Base-by-base conservation (phyloP, 2,113 vertebrate species). In the Nothobranchius kuhntae region DNA sequence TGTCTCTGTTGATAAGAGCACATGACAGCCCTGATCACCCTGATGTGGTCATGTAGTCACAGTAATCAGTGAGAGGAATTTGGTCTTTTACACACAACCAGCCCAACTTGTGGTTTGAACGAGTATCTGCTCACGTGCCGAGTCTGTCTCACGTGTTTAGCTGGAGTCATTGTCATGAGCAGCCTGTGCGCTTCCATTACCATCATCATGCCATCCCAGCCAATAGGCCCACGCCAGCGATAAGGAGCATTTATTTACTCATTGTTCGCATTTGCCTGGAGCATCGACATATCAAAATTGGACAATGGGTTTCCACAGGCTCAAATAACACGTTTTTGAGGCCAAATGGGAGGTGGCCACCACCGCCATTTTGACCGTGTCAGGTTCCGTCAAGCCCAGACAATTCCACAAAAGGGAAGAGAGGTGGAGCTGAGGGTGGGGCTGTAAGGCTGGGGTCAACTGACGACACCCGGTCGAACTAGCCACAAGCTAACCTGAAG, bases 181-280 rank as follows among this genome's bases (percentile, higher is more conserved):
- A 13, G 67, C 24, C 44, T 24, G 57, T 48, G 53, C 57, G 69
- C 46, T 74, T 61, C 68, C 83, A 70, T 73, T 61, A 17, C 53
- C 38, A 63, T 56, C 72, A 79, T 74, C 68, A 48, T 73, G 21
- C 54, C 74, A 66, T 77, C 55, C 75, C 64, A 78, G 60, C 71
- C 81, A 68, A 53, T 38, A 50, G 78, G 65, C 64, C 84, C 48
- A 52, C 64, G 74, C 75, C 60, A 63, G 68, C 64, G 67, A 73
- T 75, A 53, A 66, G 68, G 54, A 77, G 48, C 82, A 1, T 30
- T 30, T 30, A 90, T 91, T 89, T 61, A 89, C 86, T 90, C 78
- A 61, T 88, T 7, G 13, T 85, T 68, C 90, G 90, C 90, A 88
- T 91, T 77, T 78, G 58, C 62, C 60, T 9, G 6, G 47, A 82